Base-by-base conservation (phyloP, 2,888 invertebrate genomes). In the Lordiphosa fenestrarum region DNA sequence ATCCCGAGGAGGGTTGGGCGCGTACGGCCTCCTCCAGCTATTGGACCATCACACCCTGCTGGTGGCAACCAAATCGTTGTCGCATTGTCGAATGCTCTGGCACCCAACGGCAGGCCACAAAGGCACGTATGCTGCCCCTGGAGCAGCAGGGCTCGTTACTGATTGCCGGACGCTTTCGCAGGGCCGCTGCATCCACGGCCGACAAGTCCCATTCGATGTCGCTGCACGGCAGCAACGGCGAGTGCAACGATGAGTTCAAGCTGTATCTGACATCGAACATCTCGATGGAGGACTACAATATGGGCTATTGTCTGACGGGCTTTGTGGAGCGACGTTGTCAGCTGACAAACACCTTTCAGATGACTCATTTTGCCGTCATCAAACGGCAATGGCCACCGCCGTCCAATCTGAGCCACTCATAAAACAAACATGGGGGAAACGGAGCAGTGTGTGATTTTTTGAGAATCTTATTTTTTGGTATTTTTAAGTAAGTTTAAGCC, bases 1-100 rank as follows among this genome's bases (percentile, higher is more conserved):
- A 95, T 88, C 95, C 96, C 2, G 96, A 96, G 89, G 96, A 96
- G 88, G 95, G 96, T 19, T 96, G 95, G 95, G 96, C 96, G 66
- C 93, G 95, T 73, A 95, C 95, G 78, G 96, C 96, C 36, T 93
- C 95, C 50, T 94, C 95, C 50, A 94, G 95, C 53, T 95, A 96
- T 90, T 96, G 95, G 95, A 94, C 95, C 53, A 91, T 96, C 85
- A 94, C 95, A 88, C 94, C 95, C 44, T 94, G 94, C 86, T 95
- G 95, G 95, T 96, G 96, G 96, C 94, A 95, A 73, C 91, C 94
- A 53, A 94, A 94, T 81, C 92, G 94, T 49, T 96, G 95, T 90
- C 95, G 94, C 90, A 94, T 96, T 72, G 94, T 95, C 57, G 95
- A 96, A 90, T 94, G 95, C 54, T 94, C 94, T 51, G 95, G 95